Evolutionary conservation across 2,797 vertebrate species (phyloP).

Genomic region (Xerus rutilus): DNA sequence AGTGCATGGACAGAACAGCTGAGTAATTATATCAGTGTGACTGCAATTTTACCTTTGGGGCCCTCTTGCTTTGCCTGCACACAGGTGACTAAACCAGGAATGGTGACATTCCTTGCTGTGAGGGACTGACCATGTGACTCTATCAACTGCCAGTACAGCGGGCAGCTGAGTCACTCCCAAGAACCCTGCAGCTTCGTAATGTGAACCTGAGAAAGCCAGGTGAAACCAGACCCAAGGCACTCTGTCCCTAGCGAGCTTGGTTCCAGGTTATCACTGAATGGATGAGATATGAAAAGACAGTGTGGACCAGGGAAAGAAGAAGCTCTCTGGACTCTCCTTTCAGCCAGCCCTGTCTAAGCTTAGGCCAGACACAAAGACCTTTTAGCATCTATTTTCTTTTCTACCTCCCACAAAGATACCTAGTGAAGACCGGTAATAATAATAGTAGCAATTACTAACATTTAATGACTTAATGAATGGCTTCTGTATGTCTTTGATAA

Average conservation of each 20-base stretch:
- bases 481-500: not conserved
- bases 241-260: not conserved
- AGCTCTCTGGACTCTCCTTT: not conserved
- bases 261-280: not conserved
- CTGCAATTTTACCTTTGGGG: slow-evolving; percentile 67
- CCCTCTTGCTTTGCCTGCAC: slow-evolving; percentile 4
- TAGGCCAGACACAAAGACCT: not conserved
- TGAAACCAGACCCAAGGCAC: not conserved
- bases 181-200: not conserved
- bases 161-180: slow-evolving; percentile 36
- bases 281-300: not conserved
- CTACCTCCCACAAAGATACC: not conserved
- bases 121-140: slow-evolving; percentile 52
- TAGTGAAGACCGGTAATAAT: not conserved
- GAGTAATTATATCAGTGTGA: slow-evolving; percentile 71
- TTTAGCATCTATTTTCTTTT: not conserved
- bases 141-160: not conserved
- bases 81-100: slow-evolving; percentile 64
- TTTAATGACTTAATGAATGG: slow-evolving; percentile 24
- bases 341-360: not conserved
- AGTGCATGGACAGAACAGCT: slow-evolving; percentile 37
- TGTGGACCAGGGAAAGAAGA: not conserved
- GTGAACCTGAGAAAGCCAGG: slow-evolving; percentile 1
- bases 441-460: not conserved
- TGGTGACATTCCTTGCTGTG: slow-evolving; percentile 54